Conservation (phyloP, 2,113 vertebrate species). For the Phylloscopus trochiloides region DNA sequence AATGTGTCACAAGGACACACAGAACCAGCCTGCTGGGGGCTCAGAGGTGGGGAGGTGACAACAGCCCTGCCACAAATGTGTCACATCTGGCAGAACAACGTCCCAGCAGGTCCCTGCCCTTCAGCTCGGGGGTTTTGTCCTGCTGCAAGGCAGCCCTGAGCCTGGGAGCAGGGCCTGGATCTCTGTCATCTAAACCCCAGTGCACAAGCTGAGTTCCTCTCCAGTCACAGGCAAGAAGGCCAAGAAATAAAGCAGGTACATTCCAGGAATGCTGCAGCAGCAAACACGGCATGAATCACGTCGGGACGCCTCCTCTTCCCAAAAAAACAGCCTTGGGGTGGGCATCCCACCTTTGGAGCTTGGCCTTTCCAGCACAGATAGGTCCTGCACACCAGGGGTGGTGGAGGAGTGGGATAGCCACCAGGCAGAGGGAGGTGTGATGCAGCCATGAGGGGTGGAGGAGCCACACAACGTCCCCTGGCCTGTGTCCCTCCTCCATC, state of each 20-base stretch:
- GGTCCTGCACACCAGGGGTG: not conserved
- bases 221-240: not conserved
- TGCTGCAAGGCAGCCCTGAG: not conserved
- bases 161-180: not conserved
- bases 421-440: not conserved
- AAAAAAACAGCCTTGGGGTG: fast-evolving
- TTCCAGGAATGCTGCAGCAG: not conserved
- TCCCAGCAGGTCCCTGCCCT: fast-evolving
- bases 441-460: not conserved
- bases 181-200: not conserved
- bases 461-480: fast-evolving
- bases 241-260: slow-evolving; percentile 58
- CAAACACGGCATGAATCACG: not conserved
- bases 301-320: not conserved
- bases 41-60: not conserved
- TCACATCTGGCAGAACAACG: not conserved
- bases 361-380: not conserved
- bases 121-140: fast-evolving
- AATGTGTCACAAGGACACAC: fast-evolving
- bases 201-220: not conserved
- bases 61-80: not conserved
- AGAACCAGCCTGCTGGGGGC: not conserved
- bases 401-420: not conserved
- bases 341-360: not conserved
- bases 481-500: not conserved